Conservation (phyloP, 1,140 invertebrate genomes). For the Carposina sasakii region DNA sequence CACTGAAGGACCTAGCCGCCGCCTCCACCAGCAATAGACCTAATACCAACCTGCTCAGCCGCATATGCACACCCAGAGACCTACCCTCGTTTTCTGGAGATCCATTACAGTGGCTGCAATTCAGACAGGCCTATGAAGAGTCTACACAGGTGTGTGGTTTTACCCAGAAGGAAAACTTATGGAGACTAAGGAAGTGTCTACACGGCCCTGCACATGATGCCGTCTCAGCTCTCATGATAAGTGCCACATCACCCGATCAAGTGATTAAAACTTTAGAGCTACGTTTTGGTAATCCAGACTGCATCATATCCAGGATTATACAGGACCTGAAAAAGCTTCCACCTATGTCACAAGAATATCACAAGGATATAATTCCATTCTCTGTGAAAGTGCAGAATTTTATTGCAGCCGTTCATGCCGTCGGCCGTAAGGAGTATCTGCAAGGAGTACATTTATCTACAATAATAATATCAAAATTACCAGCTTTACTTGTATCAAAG, state of each 20-base stretch:
- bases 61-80: conserved; percentile 6
- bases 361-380: conserved; percentile 17
- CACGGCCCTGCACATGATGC: conserved; percentile 1
- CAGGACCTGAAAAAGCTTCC: conserved; percentile 12
- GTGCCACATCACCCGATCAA: conserved; percentile 5
- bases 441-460: conserved; percentile 5
- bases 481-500: conserved; percentile 16
- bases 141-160: conserved; percentile 4
- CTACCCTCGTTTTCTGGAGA: conserved; percentile 2
- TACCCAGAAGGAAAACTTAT: conserved; percentile 5
- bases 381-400: conserved; percentile 19
- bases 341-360: conserved; percentile 11
- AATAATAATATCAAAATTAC: conserved; percentile 13
- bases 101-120: conserved; percentile 4
- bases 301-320: conserved; percentile 8
- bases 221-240: conserved; percentile 1
- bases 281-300: conserved; percentile 8
- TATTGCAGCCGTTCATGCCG: conserved; percentile 7
- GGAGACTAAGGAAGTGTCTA: conserved; percentile 8
- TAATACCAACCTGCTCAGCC: conserved; percentile 5
- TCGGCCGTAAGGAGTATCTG: conserved; percentile 15
- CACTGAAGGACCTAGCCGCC: neutral
- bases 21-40: neutral
- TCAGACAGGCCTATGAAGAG: conserved; percentile 5
- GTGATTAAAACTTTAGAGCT: conserved; percentile 7